Evolutionary conservation across 2,888 invertebrate genomes (phyloP).

Genomic region (Agriopis marginaria): DNA sequence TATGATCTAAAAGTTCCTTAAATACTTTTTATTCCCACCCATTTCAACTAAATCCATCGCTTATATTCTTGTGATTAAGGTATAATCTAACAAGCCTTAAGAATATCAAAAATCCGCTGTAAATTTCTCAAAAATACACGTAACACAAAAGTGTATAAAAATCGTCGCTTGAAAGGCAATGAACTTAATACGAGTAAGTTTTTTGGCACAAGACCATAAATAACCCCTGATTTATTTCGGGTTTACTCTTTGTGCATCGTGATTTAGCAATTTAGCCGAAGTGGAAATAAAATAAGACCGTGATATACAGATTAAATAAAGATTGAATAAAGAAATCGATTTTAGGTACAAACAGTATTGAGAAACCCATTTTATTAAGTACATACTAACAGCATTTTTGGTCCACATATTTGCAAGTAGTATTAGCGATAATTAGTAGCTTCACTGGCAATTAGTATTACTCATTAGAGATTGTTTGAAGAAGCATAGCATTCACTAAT

Average conservation of each 20-base stretch:
- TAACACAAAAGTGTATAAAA: neutral
- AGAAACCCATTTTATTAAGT: neutral
- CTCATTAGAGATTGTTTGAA: conserved; percentile 5
- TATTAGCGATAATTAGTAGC: conserved; percentile 12
- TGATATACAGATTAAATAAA: too few species aligned
- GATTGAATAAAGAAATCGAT: neutral
- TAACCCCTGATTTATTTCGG: conserved; percentile 19
- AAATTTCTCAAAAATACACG: neutral
- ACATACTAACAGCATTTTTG: conserved; percentile 8
- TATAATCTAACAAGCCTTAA: too few species aligned
- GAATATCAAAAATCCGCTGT: neutral
- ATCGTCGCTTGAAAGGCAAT: neutral
- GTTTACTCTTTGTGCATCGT: conserved; percentile 4
- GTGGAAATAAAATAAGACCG: too few species aligned
- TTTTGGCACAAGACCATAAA: conserved; percentile 5
- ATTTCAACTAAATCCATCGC: too few species aligned
- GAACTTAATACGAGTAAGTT: neutral
- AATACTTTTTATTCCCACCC: too few species aligned
- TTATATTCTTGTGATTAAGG: too few species aligned
- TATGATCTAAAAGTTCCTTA: too few species aligned
- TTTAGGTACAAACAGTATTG: too few species aligned
- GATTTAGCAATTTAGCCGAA: neutral
- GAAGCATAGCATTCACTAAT: conserved; percentile 2
- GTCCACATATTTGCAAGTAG: conserved; percentile 18
- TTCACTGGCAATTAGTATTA: conserved; percentile 4